A percentile compares a stretch with the other conserved stretches of the same genome.
phyloP scores from a whole-genome alignment of 92 coral and sea anemone genomes.

The Scolanthus callimorphus region DNA sequence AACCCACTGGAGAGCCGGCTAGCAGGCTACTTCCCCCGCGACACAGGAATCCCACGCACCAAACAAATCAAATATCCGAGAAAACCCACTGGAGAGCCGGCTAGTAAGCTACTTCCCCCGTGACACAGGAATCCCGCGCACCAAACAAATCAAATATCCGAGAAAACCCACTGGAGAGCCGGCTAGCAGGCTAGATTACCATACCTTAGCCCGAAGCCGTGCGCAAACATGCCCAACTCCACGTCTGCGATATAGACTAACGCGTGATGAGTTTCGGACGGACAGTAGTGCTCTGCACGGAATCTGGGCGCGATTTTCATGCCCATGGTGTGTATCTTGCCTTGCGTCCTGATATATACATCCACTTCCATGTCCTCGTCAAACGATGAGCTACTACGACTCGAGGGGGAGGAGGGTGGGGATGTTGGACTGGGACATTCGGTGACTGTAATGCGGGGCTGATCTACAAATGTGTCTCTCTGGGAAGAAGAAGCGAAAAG shows the following conservation, averaged over 20 bases:
- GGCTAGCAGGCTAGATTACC: too few relatives aligned
- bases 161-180: too few relatives aligned
- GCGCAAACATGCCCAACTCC: conserved; percentile 36
- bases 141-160: too few relatives aligned
- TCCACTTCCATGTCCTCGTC: background rate
- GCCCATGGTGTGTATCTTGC: conserved; percentile 1
- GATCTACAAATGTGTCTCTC: background rate
- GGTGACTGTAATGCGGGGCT: background rate
- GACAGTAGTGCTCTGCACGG: background rate
- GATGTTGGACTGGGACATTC: conserved; percentile 1
- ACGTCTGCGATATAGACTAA: conserved; percentile 21
- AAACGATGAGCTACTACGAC: background rate
- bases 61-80: too few relatives aligned
- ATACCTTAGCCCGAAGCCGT: conserved; percentile 59
- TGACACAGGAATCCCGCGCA: too few relatives aligned
- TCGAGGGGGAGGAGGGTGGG: background rate
- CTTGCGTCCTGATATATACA: background rate
- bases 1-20: too few relatives aligned
- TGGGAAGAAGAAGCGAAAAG: background rate
- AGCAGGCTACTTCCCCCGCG: too few relatives aligned
- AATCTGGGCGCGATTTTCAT: background rate
- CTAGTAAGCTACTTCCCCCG: too few relatives aligned
- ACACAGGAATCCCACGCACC: too few relatives aligned
- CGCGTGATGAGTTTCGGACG: background rate
- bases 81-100: too few relatives aligned